Percentiles rank a stretch among this genome's conserved stretches.
Evolutionary conservation across 2,113 vertebrate genomes (phyloP).

Genomic region (Thoracochromis brauschi): DNA sequence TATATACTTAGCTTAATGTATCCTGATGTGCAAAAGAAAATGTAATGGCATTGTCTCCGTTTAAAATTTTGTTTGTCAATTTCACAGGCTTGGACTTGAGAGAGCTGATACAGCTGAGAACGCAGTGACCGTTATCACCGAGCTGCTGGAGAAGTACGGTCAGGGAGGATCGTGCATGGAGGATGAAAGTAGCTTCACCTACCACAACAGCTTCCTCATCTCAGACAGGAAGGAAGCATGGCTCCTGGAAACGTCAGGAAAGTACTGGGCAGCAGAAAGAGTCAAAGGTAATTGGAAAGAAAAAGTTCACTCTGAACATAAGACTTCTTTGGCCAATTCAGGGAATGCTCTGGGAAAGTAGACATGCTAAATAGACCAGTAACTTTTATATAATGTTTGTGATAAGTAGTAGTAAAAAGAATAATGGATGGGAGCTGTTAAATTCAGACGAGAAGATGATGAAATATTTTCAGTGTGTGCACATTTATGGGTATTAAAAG

Average conservation of each 20-base stretch:
- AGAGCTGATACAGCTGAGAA: slow-evolving; percentile 87
- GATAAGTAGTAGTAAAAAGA: neutral
- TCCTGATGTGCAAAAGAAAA: neutral
- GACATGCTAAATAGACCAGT: neutral
- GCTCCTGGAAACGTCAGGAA: slow-evolving; percentile 91
- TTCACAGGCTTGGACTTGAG: slow-evolving; percentile 87
- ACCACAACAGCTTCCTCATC: slow-evolving; percentile 96
- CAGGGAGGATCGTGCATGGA: slow-evolving; percentile 93
- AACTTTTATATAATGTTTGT: neutral
- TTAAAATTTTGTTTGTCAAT: neutral
- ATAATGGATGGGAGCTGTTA: neutral
- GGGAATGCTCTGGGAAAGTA: neutral
- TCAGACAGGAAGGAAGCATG: slow-evolving; percentile 88
- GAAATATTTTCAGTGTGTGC: neutral
- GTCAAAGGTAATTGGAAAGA: slow-evolving; percentile 61
- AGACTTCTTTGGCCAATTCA: neutral
- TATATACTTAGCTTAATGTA: neutral
- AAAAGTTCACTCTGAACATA: neutral
- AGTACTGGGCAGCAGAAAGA: slow-evolving; percentile 91
- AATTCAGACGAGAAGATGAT: neutral
- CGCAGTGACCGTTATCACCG: slow-evolving; percentile 80
- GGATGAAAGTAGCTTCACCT: slow-evolving; percentile 78
- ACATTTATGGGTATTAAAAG: neutral
- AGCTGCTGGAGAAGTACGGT: slow-evolving; percentile 84
- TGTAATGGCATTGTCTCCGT: neutral